Percentiles rank a stretch among this genome's conserved stretches.
phyloP scores from a whole-genome alignment of 1,140 invertebrate species.

The Macrobrachium rosenbergii region DNA sequence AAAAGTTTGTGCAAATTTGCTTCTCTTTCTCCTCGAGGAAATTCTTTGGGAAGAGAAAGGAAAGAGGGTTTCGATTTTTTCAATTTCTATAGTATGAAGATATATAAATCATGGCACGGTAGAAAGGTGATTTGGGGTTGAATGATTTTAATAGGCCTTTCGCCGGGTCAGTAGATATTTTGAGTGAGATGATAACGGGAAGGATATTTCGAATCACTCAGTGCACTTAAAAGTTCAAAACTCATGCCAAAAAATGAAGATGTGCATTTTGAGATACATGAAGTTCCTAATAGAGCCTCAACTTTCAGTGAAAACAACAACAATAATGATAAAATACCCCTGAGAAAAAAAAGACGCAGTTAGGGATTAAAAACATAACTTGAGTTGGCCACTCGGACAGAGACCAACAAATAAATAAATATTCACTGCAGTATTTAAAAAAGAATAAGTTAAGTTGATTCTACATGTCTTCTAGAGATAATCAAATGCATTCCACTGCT shows the following conservation, averaged over 20 bases:
- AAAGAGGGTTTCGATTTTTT: too few species aligned
- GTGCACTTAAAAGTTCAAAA: too few species aligned
- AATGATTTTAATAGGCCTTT: too few species aligned
- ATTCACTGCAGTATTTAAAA: conserved; percentile 42
- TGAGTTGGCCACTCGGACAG: conserved; percentile 44
- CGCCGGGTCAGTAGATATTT: too few species aligned
- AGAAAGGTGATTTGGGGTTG: too few species aligned
- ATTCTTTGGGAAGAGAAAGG: too few species aligned
- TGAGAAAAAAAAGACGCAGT: background rate
- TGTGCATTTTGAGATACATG: background rate
- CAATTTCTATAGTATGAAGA: too few species aligned
- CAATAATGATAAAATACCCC: background rate
- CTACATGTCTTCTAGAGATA: background rate
- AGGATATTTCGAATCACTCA: background rate
- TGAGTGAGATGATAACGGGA: background rate
- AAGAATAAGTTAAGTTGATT: conserved; percentile 28
- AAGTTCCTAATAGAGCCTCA: background rate
- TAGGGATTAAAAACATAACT: background rate
- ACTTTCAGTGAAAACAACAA: background rate
- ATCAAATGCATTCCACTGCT: conserved; percentile 26
- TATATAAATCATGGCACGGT: too few species aligned
- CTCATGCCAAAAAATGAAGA: background rate
- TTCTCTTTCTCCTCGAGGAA: too few species aligned
- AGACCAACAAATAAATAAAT: conserved; percentile 48
- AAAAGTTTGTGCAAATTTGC: too few species aligned